Base-by-base conservation (phyloP, 2,113 vertebrate species). In the Ceyx cyanopectus region DNA sequence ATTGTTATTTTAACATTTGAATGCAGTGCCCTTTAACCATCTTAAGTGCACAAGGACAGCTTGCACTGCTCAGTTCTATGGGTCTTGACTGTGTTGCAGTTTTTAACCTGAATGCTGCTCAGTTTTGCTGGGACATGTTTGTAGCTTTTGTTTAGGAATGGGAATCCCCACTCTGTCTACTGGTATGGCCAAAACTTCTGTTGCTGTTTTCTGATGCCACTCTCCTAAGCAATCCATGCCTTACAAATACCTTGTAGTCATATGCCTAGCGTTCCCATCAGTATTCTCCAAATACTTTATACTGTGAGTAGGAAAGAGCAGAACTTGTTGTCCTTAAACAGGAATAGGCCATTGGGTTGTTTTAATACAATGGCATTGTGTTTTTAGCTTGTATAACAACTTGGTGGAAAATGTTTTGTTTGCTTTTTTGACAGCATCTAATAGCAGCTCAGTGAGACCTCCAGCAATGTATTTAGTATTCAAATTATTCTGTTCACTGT, bases 401-500 rank as follows among this genome's bases (percentile, higher is more conserved):
- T 90, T 61, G 70, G 46, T 82, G 46, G 46, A 77, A 92, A 93
- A 81, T 62, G 83, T 60, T 91, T 80, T 85, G 68, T 85, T 95
- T 94, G 75, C 60, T 74, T 92, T 93, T 90, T 87, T 96, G 95
- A 90, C 83, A 69, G 86, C 81, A 87, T 72, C 74, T 95, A 86
- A 82, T 63, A 82, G 70, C 75, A 80, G 60, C 53, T 91, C 78
- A 77, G 51, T 48, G 75, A 91, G 78, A 94, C 87, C 50, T 95
- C 94, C 85, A 93, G 94, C 81, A 14, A 77, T 43, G 72, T 83
- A 77, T 82, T 92, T 87, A 87, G 75, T 51, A 91, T 85, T 93
- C 75, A 92, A 78, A 89, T 93, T 48, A 75, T 29, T 85, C 87
- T 60, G 53, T 80, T 94, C 79, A 24, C 54, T 80, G 51, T 72